Evolutionary conservation across 2,888 invertebrate genomes (phyloP).

Genomic region (Conistra vaccinii): DNA sequence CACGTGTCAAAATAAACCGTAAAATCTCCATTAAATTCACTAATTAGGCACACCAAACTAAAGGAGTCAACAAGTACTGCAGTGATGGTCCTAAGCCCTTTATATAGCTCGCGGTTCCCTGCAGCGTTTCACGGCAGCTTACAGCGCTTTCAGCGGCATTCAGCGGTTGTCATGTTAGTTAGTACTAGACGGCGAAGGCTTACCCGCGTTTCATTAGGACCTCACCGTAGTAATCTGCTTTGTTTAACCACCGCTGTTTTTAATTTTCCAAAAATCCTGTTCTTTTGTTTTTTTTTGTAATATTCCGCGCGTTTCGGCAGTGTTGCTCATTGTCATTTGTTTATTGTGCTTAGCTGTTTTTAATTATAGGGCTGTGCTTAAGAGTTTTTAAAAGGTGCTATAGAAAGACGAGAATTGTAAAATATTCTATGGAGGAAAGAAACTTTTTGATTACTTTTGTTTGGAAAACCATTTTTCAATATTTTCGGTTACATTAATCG

Average conservation of each 20-base stretch:
- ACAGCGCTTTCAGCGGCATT: constrained; percentile 34
- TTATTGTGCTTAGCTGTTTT: constrained; percentile 38
- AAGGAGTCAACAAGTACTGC: constrained; percentile 4
- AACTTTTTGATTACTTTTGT: neutral
- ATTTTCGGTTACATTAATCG: neutral
- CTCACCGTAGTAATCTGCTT: constrained; percentile 54
- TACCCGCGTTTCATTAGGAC: constrained; percentile 58
- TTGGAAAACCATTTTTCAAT: neutral
- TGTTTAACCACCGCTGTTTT: constrained; percentile 49
- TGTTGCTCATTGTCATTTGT: constrained; percentile 45
- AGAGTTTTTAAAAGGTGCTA: constrained; percentile 16
- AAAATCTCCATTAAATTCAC: neutral
- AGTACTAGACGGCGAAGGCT: constrained; percentile 31
- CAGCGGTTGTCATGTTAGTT: constrained; percentile 39
- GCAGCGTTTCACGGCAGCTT: constrained; percentile 19
- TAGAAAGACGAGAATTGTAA: neutral
- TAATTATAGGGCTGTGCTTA: constrained; percentile 20
- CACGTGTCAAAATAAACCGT: constrained; percentile 8
- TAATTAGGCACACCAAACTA: constrained; percentile 19
- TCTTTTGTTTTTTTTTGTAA: constrained; percentile 52
- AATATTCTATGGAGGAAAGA: neutral
- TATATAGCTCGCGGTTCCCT: constrained; percentile 11
- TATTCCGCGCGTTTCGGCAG: constrained; percentile 37
- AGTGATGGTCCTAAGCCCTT: neutral
- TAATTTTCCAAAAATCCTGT: constrained; percentile 59